Evolutionary conservation across 2,888 invertebrate species (phyloP).

Genomic region (Brachypterus glaber): DNA sequence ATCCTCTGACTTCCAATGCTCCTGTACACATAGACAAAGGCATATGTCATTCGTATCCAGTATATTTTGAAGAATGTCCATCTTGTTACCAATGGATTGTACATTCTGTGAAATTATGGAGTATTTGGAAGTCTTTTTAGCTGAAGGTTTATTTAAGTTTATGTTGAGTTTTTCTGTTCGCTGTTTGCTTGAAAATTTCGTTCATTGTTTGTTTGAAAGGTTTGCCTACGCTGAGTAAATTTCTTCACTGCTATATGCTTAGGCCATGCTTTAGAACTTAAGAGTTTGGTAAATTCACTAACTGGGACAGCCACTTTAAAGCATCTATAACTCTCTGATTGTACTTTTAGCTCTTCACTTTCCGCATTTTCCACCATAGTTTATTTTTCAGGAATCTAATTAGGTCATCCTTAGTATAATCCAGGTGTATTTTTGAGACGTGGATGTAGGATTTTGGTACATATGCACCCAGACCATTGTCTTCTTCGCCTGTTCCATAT

Average conservation of each 20-base stretch:
- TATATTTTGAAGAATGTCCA: background rate
- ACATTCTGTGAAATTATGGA: background rate
- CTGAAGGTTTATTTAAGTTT: no score
- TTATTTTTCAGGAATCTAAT: background rate
- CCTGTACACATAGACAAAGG: background rate
- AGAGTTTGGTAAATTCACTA: background rate
- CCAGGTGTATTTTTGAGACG: background rate
- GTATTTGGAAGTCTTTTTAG: no score
- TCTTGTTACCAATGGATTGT: background rate
- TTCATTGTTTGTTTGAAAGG: no score
- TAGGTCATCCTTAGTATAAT: background rate
- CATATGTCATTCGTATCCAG: background rate
- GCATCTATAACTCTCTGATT: background rate
- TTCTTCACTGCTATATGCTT: background rate
- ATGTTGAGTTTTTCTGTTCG: no score
- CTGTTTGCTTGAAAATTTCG: no score
- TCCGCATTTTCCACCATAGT: background rate
- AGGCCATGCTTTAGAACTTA: background rate
- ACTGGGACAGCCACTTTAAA: background rate
- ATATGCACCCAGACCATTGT: background rate
- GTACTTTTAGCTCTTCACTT: background rate
- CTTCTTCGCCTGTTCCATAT: background rate
- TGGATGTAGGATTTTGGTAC: background rate
- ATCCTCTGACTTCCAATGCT: background rate
- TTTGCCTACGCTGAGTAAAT: background rate